These are phyloP conservation scores for Petroica traversi DNA, from an alignment of 2,113 vertebrate genomes.

Conservation along the genomic window DNA sequence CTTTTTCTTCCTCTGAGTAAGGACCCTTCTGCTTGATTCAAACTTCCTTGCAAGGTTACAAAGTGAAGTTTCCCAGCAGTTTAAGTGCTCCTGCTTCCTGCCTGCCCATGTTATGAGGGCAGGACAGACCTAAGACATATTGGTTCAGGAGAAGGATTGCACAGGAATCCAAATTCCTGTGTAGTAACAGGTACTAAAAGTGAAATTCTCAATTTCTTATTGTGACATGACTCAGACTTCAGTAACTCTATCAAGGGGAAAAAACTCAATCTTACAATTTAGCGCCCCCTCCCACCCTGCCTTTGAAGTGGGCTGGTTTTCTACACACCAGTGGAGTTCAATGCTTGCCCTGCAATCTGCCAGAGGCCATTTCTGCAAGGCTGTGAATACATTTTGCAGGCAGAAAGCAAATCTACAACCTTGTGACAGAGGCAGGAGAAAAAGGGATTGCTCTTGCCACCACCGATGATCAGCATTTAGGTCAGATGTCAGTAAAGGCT, in stretches of 20 bases:
- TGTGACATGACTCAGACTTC: neutral
- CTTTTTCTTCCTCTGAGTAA: neutral
- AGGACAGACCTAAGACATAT: neutral
- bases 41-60: neutral
- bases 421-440: neutral
- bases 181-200: neutral
- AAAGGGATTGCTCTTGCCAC: neutral
- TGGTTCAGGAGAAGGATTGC: neutral
- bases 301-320: neutral
- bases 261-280: neutral
- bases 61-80: neutral
- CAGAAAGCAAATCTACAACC: neutral
- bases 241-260: neutral
- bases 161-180: neutral
- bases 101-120: neutral
- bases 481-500: neutral
- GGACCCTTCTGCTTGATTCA: neutral
- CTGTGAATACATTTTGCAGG: neutral
- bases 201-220: neutral
- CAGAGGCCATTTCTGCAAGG: neutral
- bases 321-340: neutral
- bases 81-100: neutral
- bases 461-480: neutral
- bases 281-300: accelerated
- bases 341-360: neutral